A percentile compares a stretch with the other conserved stretches of the same genome.
phyloP scores from a whole-genome alignment of 2,888 invertebrate genomes.

The Phyto melanocephala region DNA sequence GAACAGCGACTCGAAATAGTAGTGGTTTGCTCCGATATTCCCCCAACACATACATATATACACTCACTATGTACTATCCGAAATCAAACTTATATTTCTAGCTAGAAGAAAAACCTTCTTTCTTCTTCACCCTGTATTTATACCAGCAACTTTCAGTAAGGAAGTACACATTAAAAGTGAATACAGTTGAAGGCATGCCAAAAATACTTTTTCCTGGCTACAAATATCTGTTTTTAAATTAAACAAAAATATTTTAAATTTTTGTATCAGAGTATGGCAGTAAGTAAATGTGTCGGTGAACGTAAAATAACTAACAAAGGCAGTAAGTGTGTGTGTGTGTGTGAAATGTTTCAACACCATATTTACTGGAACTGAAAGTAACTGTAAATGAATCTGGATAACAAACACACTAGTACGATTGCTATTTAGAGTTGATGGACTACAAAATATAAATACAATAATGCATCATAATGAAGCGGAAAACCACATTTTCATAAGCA shows the following conservation, averaged over 20 bases:
- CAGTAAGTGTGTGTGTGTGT: neutral
- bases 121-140: no score
- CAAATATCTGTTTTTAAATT: constrained; percentile 28
- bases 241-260: neutral
- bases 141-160: no score
- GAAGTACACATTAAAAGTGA: neutral
- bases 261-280: neutral
- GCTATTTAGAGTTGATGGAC: neutral
- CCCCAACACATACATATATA: no score
- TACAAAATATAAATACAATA: neutral
- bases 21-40: no score
- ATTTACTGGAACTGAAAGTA: neutral
- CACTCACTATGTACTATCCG: no score
- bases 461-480: constrained; percentile 25
- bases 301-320: neutral
- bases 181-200: constrained; percentile 20
- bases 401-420: neutral
- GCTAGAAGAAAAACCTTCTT: no score
- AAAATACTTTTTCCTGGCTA: constrained; percentile 7
- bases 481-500: constrained; percentile 2
- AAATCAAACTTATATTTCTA: no score
- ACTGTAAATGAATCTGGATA: neutral
- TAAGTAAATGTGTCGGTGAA: neutral
- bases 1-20: no score
- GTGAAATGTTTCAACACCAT: constrained; percentile 15